Evolutionary conservation across 2,113 vertebrate species (phyloP), one percentile per base, ranked within the genome.

Genomic region (Hyperoodon ampullatus): DNA sequence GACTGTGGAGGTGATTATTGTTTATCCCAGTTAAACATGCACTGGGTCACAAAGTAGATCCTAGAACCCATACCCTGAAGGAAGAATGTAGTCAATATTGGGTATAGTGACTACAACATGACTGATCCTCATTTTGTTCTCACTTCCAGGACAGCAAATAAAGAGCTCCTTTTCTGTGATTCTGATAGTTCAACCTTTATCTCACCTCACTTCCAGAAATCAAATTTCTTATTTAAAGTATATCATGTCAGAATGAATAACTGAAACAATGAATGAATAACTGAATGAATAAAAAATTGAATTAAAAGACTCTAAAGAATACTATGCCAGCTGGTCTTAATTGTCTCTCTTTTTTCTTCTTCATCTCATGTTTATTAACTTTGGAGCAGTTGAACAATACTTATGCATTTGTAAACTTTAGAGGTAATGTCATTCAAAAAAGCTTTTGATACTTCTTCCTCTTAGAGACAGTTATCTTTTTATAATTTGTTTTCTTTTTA

Each of bases 351-450:
- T 53, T 53, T 16, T 53, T 6, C 81, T 91, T 94, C 42, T 88
- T 91, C 72, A 65, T 89, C 86, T 93, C 77, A 23, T 80, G 21
- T 95, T 97, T 97, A 95, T 93, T 96, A 74, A 91, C 66, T 88
- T 94, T 35, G 60, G 6, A 77, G 77, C 44, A 84, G 12, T 10
- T 85, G 58, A 65, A 70, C 42, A 80, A 84, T 65, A 83, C 58
- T 71, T 8, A 80, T 33, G 15, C 3, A 47, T 24, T 68, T 63
- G 77, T 35, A 84, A 35, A 5, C 28, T 71, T 77, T 42, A n/a
- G 1, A 11, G 28, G 15, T 55, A 80, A n/a, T 30, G 12, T 3
- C n/a, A 72, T 35, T 94, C 8, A 66, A 72, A 84, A 60, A 91
- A 85, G 9, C 7, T 28, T 81, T 80, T 21, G 26, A 55, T 55